Conservation (phyloP, 2,113 vertebrate species). For the Microcebus griseorufus region DNA sequence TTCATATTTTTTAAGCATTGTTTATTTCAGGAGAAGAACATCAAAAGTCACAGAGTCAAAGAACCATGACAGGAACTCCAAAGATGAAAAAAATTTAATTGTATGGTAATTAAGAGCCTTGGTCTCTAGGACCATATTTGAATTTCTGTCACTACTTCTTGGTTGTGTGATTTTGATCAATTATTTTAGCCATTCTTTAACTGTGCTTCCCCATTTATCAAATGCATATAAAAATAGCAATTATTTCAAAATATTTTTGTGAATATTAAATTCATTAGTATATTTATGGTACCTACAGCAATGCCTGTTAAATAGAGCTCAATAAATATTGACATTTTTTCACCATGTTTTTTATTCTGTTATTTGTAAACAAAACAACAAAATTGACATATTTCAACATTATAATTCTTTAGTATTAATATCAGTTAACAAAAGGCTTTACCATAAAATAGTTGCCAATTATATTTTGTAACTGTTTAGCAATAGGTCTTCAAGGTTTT, state of each 20-base stretch:
- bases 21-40: not conserved
- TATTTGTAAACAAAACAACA: not conserved
- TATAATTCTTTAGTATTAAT: not conserved
- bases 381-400: not conserved
- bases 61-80: not conserved
- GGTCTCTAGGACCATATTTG: not conserved
- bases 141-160: not conserved
- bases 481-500: not conserved
- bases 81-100: not conserved
- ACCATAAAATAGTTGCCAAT: not conserved
- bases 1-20: not conserved
- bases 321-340: not conserved
- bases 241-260: not conserved
- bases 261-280: not conserved
- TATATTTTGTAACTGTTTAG: not conserved
- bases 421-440: not conserved
- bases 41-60: not conserved
- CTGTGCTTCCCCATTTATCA: not conserved
- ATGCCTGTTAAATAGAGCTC: fast-evolving
- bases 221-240: not conserved
- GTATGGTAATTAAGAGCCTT: not conserved
- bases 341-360: not conserved
- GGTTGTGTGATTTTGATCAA: not conserved
- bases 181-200: not conserved
- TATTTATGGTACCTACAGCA: not conserved